phyloP scores from a whole-genome alignment of 2,797 vertebrate genomes.

The Rhinichthys osculus region DNA sequence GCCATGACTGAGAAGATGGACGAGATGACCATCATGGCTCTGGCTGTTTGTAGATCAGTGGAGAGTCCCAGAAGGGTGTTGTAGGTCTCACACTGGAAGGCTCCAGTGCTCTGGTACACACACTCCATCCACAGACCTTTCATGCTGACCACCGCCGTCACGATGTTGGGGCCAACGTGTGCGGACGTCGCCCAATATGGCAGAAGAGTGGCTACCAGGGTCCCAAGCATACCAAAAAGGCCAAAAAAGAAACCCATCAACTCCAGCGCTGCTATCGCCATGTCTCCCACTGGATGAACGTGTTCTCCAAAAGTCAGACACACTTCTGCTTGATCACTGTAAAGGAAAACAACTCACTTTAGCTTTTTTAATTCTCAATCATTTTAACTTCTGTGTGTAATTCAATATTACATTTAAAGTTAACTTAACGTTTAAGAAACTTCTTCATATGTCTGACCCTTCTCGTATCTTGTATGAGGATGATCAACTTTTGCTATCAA shows the following conservation, averaged over 20 bases:
- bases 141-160: constrained; percentile 88
- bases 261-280: constrained; percentile 88
- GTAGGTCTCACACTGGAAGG: constrained; percentile 96
- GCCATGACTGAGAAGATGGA: constrained; percentile 84
- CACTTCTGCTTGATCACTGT: background rate
- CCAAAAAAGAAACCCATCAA: constrained; percentile 89
- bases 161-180: constrained; percentile 91
- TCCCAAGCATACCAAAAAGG: constrained; percentile 87
- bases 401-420: background rate
- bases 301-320: background rate
- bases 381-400: background rate
- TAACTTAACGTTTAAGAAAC: background rate
- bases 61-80: constrained; percentile 91
- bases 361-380: background rate
- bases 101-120: constrained; percentile 91
- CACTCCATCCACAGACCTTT: constrained; percentile 98
- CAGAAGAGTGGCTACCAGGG: constrained; percentile 84
- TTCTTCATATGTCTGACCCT: too few relatives aligned
- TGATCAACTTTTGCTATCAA: too few relatives aligned
- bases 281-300: constrained; percentile 57
- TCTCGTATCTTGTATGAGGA: too few relatives aligned
- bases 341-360: background rate
- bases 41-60: constrained; percentile 86
- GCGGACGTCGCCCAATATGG: constrained; percentile 90
- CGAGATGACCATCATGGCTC: constrained; percentile 94